phyloP scores from a whole-genome alignment of 1,140 invertebrate species.

The Dysdera silvatica region DNA sequence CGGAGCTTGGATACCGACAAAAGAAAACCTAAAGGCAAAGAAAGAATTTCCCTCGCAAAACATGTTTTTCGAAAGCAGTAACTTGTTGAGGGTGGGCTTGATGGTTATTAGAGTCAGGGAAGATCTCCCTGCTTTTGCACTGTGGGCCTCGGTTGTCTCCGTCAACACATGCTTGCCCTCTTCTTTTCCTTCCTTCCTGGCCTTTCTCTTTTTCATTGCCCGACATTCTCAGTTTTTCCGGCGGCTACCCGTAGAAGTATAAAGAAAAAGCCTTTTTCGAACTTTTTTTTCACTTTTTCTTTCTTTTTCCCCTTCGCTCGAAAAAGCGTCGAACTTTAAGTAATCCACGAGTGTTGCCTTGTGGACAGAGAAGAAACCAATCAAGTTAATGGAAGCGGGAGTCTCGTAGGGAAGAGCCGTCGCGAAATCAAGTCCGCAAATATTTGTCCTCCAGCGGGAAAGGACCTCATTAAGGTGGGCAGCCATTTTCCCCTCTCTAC shows the following conservation, averaged over 20 bases:
- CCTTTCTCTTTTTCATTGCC: no score
- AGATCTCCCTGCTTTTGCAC: constrained; percentile 21
- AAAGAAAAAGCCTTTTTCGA: constrained; percentile 23
- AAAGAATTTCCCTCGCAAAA: constrained; percentile 10
- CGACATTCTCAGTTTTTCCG: constrained; percentile 26
- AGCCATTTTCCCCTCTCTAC: constrained; percentile 22
- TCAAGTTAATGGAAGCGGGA: constrained; percentile 30
- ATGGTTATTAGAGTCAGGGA: constrained; percentile 25
- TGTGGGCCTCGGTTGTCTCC: constrained; percentile 19
- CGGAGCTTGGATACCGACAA: no score
- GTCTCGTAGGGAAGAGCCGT: constrained; percentile 28
- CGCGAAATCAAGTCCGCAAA: constrained; percentile 30
- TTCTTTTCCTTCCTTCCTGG: no score
- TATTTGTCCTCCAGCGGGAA: constrained; percentile 28
- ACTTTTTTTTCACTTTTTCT: no score
- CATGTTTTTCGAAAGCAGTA: constrained; percentile 24
- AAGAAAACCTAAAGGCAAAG: no score
- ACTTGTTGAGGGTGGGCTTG: constrained; percentile 29
- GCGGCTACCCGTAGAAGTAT: constrained; percentile 5
- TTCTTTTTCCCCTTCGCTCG: no score
- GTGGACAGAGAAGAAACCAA: constrained; percentile 30
- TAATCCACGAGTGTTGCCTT: constrained; percentile 31
- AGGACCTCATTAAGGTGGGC: constrained; percentile 29
- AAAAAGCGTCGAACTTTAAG: constrained; percentile 31
- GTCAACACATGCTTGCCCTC: constrained; percentile 19